These are phyloP conservation scores for Villa cingulata DNA, from an alignment of 2,888 invertebrate species.

Conservation along the genomic window DNA sequence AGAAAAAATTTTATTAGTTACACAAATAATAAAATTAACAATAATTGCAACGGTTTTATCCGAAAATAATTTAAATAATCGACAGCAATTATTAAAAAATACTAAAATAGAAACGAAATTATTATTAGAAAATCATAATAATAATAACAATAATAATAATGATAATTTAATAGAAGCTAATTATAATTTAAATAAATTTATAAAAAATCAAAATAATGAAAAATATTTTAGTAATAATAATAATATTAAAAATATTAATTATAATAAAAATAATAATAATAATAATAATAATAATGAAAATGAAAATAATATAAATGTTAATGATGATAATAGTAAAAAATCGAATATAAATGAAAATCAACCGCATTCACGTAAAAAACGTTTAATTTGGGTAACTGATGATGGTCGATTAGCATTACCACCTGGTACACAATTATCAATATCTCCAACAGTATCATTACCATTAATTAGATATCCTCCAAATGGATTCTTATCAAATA, in stretches of 20 bases:
- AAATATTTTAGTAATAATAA: background rate
- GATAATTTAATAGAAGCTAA: too few species aligned
- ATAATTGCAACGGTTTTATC: too few species aligned
- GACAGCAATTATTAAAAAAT: too few species aligned
- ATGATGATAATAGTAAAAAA: background rate
- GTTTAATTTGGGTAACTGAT: constrained; percentile 73
- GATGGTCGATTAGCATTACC: constrained; percentile 73
- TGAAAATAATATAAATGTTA: background rate
- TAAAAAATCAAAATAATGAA: background rate
- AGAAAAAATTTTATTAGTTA: constrained; percentile 1
- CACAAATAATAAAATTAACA: background rate
- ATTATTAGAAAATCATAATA: too few species aligned
- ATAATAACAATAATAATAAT: background rate
- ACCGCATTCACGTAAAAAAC: constrained; percentile 63
- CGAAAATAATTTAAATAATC: too few species aligned
- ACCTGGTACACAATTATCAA: constrained; percentile 65
- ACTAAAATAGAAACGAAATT: too few species aligned
- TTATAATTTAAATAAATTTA: too few species aligned
- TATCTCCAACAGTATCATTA: constrained; percentile 66
- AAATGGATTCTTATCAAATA: constrained; percentile 70
- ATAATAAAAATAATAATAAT: background rate
- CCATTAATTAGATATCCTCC: constrained; percentile 76
- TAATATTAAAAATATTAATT: background rate
- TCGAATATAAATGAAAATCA: constrained; percentile 18
- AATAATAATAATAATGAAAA: background rate